Percentiles rank a stretch among this genome's conserved stretches.
Conservation (phyloP, 1,140 invertebrate genomes). For the Drosophila grimshawi region DNA sequence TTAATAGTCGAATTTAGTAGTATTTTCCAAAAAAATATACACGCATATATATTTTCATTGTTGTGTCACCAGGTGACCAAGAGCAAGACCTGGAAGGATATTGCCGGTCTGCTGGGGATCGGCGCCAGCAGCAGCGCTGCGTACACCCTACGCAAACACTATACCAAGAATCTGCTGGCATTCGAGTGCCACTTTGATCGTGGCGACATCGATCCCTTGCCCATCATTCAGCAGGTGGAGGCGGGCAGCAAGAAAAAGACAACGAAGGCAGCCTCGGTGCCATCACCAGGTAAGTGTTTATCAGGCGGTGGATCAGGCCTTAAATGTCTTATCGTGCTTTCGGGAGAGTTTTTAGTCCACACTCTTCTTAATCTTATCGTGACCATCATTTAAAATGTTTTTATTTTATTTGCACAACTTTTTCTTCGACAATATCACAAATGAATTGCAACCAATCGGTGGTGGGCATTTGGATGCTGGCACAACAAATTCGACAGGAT, state of each 20-base stretch:
- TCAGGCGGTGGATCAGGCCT: background rate
- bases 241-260: constrained; percentile 95
- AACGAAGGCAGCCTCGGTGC: constrained; percentile 92
- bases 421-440: background rate
- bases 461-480: constrained; percentile 81
- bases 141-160: constrained; percentile 98
- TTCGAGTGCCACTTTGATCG: constrained; percentile 99
- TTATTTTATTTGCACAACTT: background rate
- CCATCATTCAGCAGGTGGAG: constrained; percentile 97
- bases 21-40: constrained; percentile 27
- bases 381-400: constrained; percentile 17
- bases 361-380: no score
- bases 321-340: background rate
- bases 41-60: constrained; percentile 60
- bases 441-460: constrained; percentile 67
- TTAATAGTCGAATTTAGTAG: constrained; percentile 13
- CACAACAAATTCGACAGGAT: constrained; percentile 86
- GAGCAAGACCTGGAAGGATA: constrained; percentile 99
- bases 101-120: constrained; percentile 95
- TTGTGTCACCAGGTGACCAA: constrained; percentile 93
- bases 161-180: constrained; percentile 97
- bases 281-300: constrained; percentile 89
- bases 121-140: constrained; percentile 98
- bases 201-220: constrained; percentile 97
- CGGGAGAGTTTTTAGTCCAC: no score